phyloP scores from a whole-genome alignment of 1,140 invertebrate genomes.

The Scaptomyza pallida region DNA sequence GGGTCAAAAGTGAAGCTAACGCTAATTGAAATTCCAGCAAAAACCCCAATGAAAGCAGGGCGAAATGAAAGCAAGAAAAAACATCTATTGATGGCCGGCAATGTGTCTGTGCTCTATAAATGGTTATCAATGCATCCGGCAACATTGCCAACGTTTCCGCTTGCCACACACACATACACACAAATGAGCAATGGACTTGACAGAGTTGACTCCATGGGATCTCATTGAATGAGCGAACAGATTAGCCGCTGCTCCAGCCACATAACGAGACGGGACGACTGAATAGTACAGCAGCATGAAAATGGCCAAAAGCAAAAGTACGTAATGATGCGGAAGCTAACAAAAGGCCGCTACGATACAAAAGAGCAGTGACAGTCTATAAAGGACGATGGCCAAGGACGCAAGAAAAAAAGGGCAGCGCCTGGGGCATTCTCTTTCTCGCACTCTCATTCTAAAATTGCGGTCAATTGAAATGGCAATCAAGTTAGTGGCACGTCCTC shows the following conservation, averaged over 20 bases:
- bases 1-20: conserved; percentile 22
- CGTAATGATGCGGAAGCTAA: conserved; percentile 78
- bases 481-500: conserved; percentile 77
- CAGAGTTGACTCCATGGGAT: conserved; percentile 21
- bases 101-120: conserved; percentile 40
- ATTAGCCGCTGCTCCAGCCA: conserved; percentile 57
- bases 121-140: conserved; percentile 79
- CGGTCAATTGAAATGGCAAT: conserved; percentile 82
- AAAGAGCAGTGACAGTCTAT: conserved; percentile 44
- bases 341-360: conserved; percentile 61
- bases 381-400: conserved; percentile 17
- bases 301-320: conserved; percentile 60
- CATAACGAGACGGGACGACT: conserved; percentile 41
- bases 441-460: conserved; percentile 73
- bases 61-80: conserved; percentile 21
- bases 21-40: conserved; percentile 73
- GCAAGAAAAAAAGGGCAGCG: conserved; percentile 2
- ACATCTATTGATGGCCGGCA: conserved; percentile 32
- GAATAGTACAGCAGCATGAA: conserved; percentile 24
- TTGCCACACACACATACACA: conserved; percentile 6
- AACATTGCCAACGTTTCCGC: conserved; percentile 62
- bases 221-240: conserved; percentile 68
- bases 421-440: background rate
- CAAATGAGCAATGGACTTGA: conserved; percentile 5
- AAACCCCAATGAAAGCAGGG: no score